Percentiles rank a stretch among this genome's conserved stretches.
Conservation (phyloP, 2,797 vertebrate species). For the Micropoecilia bifurca region DNA sequence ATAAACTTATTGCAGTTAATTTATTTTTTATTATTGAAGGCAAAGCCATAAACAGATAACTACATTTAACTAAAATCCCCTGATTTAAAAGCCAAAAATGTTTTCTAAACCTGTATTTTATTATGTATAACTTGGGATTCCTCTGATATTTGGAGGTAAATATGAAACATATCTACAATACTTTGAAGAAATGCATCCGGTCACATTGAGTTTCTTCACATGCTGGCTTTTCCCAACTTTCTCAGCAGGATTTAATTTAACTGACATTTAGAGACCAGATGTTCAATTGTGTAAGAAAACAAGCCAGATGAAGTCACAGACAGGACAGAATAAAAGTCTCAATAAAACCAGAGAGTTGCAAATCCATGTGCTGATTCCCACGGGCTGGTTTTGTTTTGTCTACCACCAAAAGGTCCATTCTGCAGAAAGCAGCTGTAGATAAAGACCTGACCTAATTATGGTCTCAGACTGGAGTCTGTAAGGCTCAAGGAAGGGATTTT, state of each 20-base stretch:
- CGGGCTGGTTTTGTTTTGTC: conserved; percentile 35
- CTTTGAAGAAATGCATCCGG: neutral
- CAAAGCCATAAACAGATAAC: neutral
- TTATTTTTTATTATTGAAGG: neutral
- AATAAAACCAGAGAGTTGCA: conserved; percentile 3
- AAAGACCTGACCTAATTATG: conserved; percentile 11
- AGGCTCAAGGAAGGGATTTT: conserved; percentile 3
- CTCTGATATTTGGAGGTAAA: neutral
- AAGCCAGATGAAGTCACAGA: neutral
- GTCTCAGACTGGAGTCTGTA: conserved; percentile 22
- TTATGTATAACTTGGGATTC: neutral
- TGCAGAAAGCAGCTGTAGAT: conserved; percentile 7
- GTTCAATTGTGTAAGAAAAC: neutral
- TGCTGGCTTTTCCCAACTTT: neutral
- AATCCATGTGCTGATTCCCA: conserved; percentile 3
- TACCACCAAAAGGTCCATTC: conserved; percentile 5
- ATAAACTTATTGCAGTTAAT: neutral
- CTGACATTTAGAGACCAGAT: neutral
- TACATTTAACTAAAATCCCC: neutral
- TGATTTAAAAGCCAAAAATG: neutral
- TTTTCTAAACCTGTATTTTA: neutral
- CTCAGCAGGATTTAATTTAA: neutral
- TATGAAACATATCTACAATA: conserved; percentile 1
- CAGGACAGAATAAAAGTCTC: neutral
- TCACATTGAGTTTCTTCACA: neutral